These are phyloP conservation scores for Phoxinus dragarum DNA, from an alignment of 2,797 vertebrate genomes.

Conservation along the genomic window DNA sequence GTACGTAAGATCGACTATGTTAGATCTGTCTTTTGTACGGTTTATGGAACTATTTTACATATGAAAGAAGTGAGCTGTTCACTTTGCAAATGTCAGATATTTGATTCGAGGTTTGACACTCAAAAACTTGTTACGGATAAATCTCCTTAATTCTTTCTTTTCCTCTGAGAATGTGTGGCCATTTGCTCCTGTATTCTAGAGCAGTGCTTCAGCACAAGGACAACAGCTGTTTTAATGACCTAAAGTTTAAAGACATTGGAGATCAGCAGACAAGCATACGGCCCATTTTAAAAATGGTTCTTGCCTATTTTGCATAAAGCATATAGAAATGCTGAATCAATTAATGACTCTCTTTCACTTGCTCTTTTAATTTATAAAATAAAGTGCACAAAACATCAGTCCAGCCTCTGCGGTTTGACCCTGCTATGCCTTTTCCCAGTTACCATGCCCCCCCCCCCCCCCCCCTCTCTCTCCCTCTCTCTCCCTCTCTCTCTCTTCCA, in stretches of 20 bases:
- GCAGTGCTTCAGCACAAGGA: neutral
- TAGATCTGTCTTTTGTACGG: neutral
- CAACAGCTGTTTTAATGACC: neutral
- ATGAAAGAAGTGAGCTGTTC: conserved; percentile 6
- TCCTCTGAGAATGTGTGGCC: neutral
- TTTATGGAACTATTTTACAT: neutral
- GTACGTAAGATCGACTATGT: neutral
- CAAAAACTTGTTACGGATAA: neutral
- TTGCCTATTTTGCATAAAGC: neutral
- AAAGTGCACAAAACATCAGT: conserved; percentile 1
- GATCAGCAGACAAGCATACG: neutral
- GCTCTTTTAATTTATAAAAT: conserved; percentile 22
- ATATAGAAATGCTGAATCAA: neutral
- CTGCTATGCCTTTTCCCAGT: conserved; percentile 1
- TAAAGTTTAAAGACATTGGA: neutral
- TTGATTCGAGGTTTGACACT: neutral
- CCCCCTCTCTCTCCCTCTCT: neutral
- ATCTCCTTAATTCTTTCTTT: neutral
- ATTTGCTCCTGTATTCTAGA: neutral
- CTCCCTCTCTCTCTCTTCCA: neutral
- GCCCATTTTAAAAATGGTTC: neutral
- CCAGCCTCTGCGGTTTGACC: conserved; percentile 6
- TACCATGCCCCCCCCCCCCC: neutral
- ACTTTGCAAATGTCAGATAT: neutral
- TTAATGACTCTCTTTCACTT: neutral